Evolutionary conservation across 2,797 vertebrate species (phyloP), one percentile per base, ranked within the genome.

Genomic region (Scolopax rusticola): DNA sequence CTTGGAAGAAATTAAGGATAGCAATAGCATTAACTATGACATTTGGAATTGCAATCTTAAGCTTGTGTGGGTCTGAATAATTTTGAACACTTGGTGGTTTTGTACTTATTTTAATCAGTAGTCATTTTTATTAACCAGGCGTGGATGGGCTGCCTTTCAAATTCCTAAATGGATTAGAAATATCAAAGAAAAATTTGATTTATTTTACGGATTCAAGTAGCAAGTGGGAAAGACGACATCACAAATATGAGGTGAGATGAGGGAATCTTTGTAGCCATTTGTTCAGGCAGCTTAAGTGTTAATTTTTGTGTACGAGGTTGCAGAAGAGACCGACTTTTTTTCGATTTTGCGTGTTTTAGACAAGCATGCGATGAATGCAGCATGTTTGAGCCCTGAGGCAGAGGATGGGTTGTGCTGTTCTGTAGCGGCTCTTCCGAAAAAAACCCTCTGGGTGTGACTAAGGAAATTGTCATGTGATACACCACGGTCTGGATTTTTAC

Each of bases 151-250:
- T 98, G 79, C 98, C 98, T 48, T 98, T 98, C 27, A 97, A 96
- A 48, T 98, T 98, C 69, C 94, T 98, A 14, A 98, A 98, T 28
- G 98, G 98, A 13, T 96, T 98, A 70, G 98, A 98, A 87, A 96
- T 98, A 87, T 90, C 97, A 36, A 89, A 93, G 36, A 97, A 97
- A 7, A 98, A 98, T 4, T 85, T 96, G 5, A 92, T 98, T 67
- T 98, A 97, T 88, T 98, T 99, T 94, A 98, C 97, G 0, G 98
- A 98, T 97, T 98, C 98, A 3, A 98, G 98, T 79, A 98, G 98
- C 53, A 98, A 98, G 57, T 98, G 98, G 98, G 98, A 98, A 47
- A 97, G 98, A 65, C 61, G 84, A 81, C 98, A 98, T 63, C 98
- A 98, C 86, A 98, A 97, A 84, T 98, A 98, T 28, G 98, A 98